Evolutionary conservation across 2,888 invertebrate species (phyloP).

Genomic region (Lagria hirta): DNA sequence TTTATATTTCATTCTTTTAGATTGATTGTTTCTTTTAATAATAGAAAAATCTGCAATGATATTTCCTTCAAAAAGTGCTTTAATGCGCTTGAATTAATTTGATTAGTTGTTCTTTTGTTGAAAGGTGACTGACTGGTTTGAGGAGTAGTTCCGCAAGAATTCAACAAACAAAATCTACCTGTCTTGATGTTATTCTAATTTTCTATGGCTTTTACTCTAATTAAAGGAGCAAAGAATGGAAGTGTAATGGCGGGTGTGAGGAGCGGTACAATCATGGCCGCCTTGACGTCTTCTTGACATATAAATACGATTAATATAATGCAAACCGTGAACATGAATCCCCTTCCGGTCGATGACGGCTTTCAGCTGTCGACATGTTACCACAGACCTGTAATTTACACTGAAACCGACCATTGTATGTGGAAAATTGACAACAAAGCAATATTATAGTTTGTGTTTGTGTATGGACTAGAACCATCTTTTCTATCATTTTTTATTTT

Average conservation of each 20-base stretch:
- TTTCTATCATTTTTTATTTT: conserved; percentile 5
- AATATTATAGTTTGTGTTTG: conserved; percentile 33
- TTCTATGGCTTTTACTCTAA: conserved; percentile 26
- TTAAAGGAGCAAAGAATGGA: conserved; percentile 19
- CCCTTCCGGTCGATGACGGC: conserved; percentile 45
- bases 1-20: too few species aligned
- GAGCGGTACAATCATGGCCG: conserved; percentile 39
- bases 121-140: conserved; percentile 2
- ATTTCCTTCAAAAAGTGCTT: too few species aligned
- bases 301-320: conserved; percentile 45
- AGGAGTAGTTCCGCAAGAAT: conserved; percentile 5
- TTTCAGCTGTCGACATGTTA: conserved; percentile 43
- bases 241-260: conserved; percentile 26
- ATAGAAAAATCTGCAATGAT: too few species aligned
- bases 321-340: conserved; percentile 46
- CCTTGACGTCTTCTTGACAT: conserved; percentile 43
- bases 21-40: too few species aligned
- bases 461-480: conserved; percentile 28
- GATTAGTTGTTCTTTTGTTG: conserved; percentile 12
- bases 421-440: conserved; percentile 27
- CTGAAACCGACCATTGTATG: conserved; percentile 28
- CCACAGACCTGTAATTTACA: conserved; percentile 37
- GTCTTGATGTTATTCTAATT: conserved; percentile 15
- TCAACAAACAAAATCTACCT: conserved; percentile 20
- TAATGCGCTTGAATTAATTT: conserved; percentile 12